Base-by-base conservation (phyloP, 2,888 invertebrate genomes). In the Trileptium ribeirensis region DNA sequence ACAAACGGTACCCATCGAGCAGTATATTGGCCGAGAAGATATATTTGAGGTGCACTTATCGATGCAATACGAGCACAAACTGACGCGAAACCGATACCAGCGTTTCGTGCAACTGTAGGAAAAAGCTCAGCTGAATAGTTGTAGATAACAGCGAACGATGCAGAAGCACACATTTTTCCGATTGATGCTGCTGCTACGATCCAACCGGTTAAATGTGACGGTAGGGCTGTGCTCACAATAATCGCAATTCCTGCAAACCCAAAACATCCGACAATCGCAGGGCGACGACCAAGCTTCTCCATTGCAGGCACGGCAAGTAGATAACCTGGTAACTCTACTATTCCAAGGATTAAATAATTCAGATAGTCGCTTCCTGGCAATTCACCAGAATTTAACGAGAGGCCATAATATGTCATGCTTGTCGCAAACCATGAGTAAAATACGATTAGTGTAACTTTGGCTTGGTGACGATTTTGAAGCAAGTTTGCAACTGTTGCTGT, bases 71-170 rank as follows among this genome's bases (percentile, higher is more conserved):
- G 67, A 24, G 82, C 79, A 34, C 70, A 51, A 1, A 67, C 34
- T 3, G 79, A 82, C 24, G 74, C 40, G 34, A 74, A 40, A 2
- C 82, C 82, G 31, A 67, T 82, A 36, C 77, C 82, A 1, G 80
- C 19, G 24, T 82, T 80, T 8, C 82, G 79, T 1, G 78, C 79
- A 24, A 82, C 82, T 2, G 82, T 82, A 1, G 82, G 82, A 36
- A 82, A 82, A 15, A 82, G 24, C 51, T 82, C 82, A 24, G 81
- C 81, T 24, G 82, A 29, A 67, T 82, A 83, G 67, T 75, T 80
- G 80, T 82, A 83, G 70, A 51, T 40, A 34, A 83, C 67, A 67
- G 82, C 83, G 36, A 82, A 83, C n/a, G 75, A 67, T n/a, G 74
- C 83, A 33, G 80, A 24, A 1, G 77, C 67, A 31, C 67, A 34